These are phyloP conservation scores for Amphipoea lucens DNA, from an alignment of 2,888 invertebrate species.

Conservation along the genomic window DNA sequence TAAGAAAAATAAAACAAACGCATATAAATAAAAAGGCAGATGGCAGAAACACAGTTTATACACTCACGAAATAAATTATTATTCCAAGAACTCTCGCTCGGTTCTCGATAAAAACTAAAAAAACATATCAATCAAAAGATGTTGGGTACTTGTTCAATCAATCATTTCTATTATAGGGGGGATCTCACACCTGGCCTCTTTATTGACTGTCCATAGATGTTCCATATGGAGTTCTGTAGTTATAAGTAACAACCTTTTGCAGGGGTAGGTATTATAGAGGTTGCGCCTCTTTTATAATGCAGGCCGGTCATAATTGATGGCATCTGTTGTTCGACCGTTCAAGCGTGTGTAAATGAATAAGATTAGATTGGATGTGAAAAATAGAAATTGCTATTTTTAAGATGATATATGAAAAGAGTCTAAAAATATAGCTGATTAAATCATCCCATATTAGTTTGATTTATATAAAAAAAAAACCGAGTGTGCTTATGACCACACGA, in stretches of 20 bases:
- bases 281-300: too few relatives aligned
- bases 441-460: too few relatives aligned
- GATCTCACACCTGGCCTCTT: constrained; percentile 6
- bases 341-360: too few relatives aligned
- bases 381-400: too few relatives aligned
- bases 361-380: too few relatives aligned
- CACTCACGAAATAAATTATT: constrained; percentile 7
- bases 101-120: constrained; percentile 13
- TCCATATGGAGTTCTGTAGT: not conserved
- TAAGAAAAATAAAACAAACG: too few relatives aligned
- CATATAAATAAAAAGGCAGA: not conserved
- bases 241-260: not conserved
- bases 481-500: too few relatives aligned
- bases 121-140: constrained; percentile 30
- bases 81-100: constrained; percentile 8
- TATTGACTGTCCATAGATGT: not conserved
- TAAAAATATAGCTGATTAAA: too few relatives aligned
- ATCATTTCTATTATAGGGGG: constrained; percentile 19
- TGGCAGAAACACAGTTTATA: not conserved
- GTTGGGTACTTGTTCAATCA: constrained; percentile 31
- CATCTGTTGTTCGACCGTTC: too few relatives aligned
- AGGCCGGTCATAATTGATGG: too few relatives aligned
- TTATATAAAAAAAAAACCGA: too few relatives aligned
- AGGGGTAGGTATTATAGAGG: not conserved
- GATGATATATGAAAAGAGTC: too few relatives aligned